Evolutionary conservation across 2,113 vertebrate species (phyloP), one percentile per base, ranked within the genome.

Genomic region (Hemiscyllium ocellatum): DNA sequence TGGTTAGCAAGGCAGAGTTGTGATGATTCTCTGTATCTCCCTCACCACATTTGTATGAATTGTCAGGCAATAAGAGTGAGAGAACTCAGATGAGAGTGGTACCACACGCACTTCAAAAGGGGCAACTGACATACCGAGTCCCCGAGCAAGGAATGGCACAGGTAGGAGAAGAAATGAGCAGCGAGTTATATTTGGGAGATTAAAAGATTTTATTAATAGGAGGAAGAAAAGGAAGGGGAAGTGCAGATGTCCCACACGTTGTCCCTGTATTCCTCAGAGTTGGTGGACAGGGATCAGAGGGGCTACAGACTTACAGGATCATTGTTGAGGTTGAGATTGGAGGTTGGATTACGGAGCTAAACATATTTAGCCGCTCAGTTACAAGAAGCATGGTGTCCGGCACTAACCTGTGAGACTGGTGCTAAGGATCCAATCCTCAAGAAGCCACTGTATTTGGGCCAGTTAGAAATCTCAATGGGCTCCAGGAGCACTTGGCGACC

Each of bases 401-500:
- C 26, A 96, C 97, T 50, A 37, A 99, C 99, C 98, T 99, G 98
- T 96, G 97, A 97, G 97, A 99, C 97, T 65, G 99, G 99, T 96
- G 98, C 99, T 96, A 99, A 97, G 19, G 99, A 99, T 4, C 98
- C 98, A 10, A 99, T 97, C 0, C 97, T 97, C 96, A 98, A 96
- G 0, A 99, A 96, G 0, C 98, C 98, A 0, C 99, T 99, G 96
- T 98, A 99, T 0, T 98, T 98, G 96, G 97, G 97, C 99, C 99
- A 99, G 97, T 98, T 99, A 97, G 98, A 98, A 97, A 99, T 98
- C 96, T 99, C 99, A 3, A 97, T 97, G 0, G 98, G 98, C 85
- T 99, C 98, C 96, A 99, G 96, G 2, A 99, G 97, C 98, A 99
- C 98, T 96, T 99, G 99, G 96, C 98, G 98, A 96, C 99, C 99